Conservation (phyloP, 2,113 vertebrate species). For the Saccopteryx leptura region DNA sequence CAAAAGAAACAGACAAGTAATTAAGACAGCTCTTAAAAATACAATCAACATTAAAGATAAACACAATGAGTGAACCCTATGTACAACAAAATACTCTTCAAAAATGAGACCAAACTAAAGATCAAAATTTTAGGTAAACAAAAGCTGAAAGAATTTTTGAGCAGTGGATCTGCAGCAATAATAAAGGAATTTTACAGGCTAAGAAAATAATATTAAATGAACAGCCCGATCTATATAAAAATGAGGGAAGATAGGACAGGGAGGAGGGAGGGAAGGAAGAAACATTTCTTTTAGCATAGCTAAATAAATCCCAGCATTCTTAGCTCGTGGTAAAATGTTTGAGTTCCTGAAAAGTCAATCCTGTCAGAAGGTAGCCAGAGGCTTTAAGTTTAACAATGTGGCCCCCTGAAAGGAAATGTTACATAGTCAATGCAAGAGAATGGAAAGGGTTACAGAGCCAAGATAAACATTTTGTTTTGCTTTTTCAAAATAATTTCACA, state of each 20-base stretch:
- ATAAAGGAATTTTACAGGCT: background rate
- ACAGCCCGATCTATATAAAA: background rate
- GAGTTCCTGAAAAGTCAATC: background rate
- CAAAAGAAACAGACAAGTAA: background rate
- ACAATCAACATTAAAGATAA: background rate
- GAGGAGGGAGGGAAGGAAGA: background rate
- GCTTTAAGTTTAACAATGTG: background rate
- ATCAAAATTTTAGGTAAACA: background rate
- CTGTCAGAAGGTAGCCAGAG: background rate
- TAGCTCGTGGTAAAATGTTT: background rate
- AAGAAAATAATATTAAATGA: background rate
- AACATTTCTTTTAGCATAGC: background rate
- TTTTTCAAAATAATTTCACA: conserved; percentile 6
- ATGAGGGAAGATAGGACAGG: background rate
- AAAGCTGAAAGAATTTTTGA: background rate
- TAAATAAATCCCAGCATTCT: background rate
- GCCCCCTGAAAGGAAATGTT: background rate
- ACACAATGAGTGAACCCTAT: background rate
- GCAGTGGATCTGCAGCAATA: background rate
- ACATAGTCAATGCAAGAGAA: background rate
- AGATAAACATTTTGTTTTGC: background rate
- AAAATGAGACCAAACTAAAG: conserved; percentile 15
- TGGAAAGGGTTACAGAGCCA: background rate
- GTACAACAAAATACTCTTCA: conserved; percentile 6
- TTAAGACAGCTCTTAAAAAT: background rate